These are phyloP conservation scores for Tachina fera DNA, from an alignment of 2,888 invertebrate species.

Conservation along the genomic window DNA sequence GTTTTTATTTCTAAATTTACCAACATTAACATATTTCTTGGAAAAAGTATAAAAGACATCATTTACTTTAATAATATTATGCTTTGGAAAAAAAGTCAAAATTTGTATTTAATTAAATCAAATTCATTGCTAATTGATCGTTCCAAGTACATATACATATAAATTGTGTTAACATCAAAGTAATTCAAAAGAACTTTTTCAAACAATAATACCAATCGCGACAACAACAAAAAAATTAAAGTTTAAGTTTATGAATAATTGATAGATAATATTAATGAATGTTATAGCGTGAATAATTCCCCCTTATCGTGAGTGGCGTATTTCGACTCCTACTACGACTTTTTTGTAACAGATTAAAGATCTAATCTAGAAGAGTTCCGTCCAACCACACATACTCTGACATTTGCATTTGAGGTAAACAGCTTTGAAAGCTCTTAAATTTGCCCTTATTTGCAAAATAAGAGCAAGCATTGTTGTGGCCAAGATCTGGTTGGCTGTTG, in stretches of 20 bases:
- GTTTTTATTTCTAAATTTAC: slow-evolving; percentile 29
- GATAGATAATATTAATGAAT: background rate
- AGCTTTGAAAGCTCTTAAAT: too few species aligned
- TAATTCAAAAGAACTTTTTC: background rate
- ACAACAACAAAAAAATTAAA: background rate
- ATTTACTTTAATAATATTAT: slow-evolving; percentile 10
- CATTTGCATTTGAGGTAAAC: too few species aligned
- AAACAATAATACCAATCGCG: slow-evolving; percentile 8
- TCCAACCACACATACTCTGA: too few species aligned
- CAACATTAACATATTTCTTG: slow-evolving; percentile 8
- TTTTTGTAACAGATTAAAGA: too few species aligned
- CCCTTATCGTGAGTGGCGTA: too few species aligned
- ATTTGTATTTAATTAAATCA: background rate
- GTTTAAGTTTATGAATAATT: background rate
- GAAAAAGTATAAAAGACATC: background rate
- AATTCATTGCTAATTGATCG: slow-evolving; percentile 7
- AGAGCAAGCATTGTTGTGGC: too few species aligned
- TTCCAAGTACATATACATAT: slow-evolving; percentile 19
- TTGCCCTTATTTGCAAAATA: too few species aligned
- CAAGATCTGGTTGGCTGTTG: too few species aligned
- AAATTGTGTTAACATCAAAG: background rate
- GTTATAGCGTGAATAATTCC: background rate
- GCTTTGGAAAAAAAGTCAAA: background rate
- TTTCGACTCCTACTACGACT: too few species aligned
- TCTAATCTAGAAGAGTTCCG: too few species aligned